Base-by-base conservation (phyloP, 2,113 vertebrate species). In the Protobothrops flavoviridis region DNA sequence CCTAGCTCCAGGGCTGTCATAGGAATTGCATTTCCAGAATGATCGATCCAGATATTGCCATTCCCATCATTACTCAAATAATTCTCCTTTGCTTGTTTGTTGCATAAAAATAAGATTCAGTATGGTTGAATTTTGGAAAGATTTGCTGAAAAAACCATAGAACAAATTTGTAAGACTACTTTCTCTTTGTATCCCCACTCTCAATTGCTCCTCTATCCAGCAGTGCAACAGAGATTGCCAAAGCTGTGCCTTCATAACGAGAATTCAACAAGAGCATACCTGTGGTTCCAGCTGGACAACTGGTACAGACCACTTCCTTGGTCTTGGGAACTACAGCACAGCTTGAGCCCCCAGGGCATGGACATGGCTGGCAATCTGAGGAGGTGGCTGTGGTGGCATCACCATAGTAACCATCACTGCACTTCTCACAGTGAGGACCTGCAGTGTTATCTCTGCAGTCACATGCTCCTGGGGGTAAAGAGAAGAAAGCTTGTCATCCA, bases 241-340 rank as follows among this genome's bases (percentile, higher is more conserved):
- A 93, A 43, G 52, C 29, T 0, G 91, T 87, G 69, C 20, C 91
- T 57, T 39, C 0, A 0, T 0, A 2, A 50, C 13, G 24, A 6
- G 17, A 92, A 85, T 43, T 91, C 6, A 0, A 0, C 10, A 50
- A 1, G 7, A 92, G 91, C 97, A 92, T 94, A 99, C 99, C 99
- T 93, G 99, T 99, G 91, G 99, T 99, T 45, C 99, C 99, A 0
- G 97, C 24, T 0, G 99, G 99, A 91, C 99, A 99, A 97, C 98
- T 99, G 96, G 99, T 99, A 95, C 99, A 99, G 74, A 99, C 99
- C 92, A 99, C 98, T 97, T 99, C 99, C 95, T 96, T 98, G 0
- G 98, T 99, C 94, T 97, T 98, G 24, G 98, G 99, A 26, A 99
- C 98, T 0, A 98, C 86, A 0, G 99, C 99, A 92, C 99, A 99